Conservation (phyloP, 1,140 invertebrate genomes). For the Hydropsyche tenuis region DNA sequence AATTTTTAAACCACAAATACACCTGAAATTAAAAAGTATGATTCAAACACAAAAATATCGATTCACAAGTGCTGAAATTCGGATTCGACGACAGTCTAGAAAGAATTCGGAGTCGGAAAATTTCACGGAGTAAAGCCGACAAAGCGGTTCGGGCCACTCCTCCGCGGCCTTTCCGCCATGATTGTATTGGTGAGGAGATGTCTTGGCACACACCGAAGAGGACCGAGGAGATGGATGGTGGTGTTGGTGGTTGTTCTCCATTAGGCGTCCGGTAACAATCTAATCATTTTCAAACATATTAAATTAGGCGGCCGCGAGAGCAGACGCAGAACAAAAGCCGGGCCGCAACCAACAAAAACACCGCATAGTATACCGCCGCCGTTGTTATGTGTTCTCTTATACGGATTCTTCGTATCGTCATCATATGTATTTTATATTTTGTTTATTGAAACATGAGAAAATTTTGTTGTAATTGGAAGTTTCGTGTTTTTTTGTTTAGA, state of each 20-base stretch:
- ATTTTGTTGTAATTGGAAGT: no score
- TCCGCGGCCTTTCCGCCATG: not conserved
- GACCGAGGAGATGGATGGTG: no score
- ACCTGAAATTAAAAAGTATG: no score
- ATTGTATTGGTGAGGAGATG: not conserved
- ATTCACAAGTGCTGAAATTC: no score
- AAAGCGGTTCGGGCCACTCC: not conserved
- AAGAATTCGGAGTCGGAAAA: no score
- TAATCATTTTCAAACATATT: slow-evolving; percentile 50
- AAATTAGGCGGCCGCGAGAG: slow-evolving; percentile 46
- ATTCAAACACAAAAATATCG: no score
- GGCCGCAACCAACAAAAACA: slow-evolving; percentile 11
- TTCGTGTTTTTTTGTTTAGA: no score
- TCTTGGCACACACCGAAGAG: not conserved
- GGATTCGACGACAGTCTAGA: no score
- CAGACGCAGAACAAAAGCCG: slow-evolving; percentile 32
- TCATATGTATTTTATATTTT: not conserved
- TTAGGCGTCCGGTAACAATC: slow-evolving; percentile 45
- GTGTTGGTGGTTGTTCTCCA: slow-evolving; percentile 24
- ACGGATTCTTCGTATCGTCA: slow-evolving; percentile 33
- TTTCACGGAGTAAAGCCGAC: not conserved
- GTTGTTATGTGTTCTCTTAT: not conserved
- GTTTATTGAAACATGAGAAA: not conserved
- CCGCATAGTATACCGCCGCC: not conserved
- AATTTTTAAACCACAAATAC: no score